Conservation (phyloP, 2,797 vertebrate genomes). For the Pagetopsis macropterus region DNA sequence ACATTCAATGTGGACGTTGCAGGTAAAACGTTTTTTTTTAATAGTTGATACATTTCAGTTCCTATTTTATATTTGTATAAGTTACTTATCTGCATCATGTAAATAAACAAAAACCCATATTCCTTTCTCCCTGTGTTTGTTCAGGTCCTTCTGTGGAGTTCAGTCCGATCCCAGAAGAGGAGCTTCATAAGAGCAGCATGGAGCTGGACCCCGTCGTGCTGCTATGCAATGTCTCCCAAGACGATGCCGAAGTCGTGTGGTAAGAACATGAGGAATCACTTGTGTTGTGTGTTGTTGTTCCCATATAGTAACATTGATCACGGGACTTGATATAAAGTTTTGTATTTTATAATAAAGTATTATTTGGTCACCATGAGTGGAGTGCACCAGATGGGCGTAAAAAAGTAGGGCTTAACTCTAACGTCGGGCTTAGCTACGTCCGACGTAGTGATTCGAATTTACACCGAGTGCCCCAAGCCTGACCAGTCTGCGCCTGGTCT, state of each 20-base stretch:
- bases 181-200: constrained; percentile 81
- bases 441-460: too few relatives aligned
- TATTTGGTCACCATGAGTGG: neutral
- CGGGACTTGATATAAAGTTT: neutral
- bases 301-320: too few relatives aligned
- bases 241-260: constrained; percentile 82
- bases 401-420: too few relatives aligned
- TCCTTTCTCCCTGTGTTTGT: neutral
- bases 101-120: neutral
- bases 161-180: constrained; percentile 70
- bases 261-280: constrained; percentile 30
- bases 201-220: constrained; percentile 87
- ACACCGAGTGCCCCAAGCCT: too few relatives aligned
- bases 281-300: neutral
- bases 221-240: constrained; percentile 85
- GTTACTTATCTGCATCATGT: neutral
- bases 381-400: too few relatives aligned
- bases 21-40: constrained; percentile 55
- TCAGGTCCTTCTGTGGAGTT: constrained; percentile 80
- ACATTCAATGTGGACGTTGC: constrained; percentile 79
- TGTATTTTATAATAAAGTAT: neutral
- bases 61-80: too few relatives aligned
- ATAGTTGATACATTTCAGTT: neutral
- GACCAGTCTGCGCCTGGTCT: too few relatives aligned
- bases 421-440: too few relatives aligned